A percentile compares a stretch with the other conserved stretches of the same genome.
Conservation (phyloP, 2,113 vertebrate species). For the Lonchura striata region DNA sequence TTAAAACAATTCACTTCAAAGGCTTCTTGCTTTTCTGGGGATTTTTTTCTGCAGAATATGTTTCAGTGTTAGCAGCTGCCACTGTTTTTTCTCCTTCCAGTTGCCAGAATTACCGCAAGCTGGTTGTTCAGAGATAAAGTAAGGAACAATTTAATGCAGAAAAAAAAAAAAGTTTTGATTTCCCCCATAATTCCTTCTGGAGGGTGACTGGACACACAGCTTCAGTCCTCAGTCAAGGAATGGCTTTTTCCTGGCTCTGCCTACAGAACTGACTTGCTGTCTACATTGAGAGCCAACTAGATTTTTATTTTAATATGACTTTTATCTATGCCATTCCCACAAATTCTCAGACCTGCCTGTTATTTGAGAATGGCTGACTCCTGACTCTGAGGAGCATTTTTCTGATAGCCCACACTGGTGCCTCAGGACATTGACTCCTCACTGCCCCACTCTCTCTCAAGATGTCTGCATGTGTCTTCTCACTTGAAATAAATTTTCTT, state of each 20-base stretch:
- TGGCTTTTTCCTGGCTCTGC: background rate
- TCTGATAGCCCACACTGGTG: background rate
- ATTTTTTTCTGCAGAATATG: background rate
- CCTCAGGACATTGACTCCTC: background rate
- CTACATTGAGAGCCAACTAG: background rate
- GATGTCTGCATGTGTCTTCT: background rate
- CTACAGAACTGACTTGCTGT: background rate
- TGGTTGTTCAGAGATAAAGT: conserved; percentile 29
- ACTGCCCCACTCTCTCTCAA: background rate
- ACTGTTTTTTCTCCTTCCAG: conserved; percentile 14
- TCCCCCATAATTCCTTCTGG: background rate
- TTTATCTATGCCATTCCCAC: background rate
- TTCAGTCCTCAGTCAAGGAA: background rate
- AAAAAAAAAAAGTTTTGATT: background rate
- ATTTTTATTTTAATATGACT: background rate
- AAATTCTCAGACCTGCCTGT: background rate
- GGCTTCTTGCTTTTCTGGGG: background rate
- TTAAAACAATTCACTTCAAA: conserved; percentile 26
- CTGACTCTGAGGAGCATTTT: background rate
- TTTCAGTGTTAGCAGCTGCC: background rate
- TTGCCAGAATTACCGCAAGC: background rate
- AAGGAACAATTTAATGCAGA: background rate
- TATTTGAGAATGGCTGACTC: background rate
- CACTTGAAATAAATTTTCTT: background rate
- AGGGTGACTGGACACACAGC: background rate